phyloP scores from a whole-genome alignment of 2,113 vertebrate genomes.

The Pseudorhombus dupliciocellatus region DNA sequence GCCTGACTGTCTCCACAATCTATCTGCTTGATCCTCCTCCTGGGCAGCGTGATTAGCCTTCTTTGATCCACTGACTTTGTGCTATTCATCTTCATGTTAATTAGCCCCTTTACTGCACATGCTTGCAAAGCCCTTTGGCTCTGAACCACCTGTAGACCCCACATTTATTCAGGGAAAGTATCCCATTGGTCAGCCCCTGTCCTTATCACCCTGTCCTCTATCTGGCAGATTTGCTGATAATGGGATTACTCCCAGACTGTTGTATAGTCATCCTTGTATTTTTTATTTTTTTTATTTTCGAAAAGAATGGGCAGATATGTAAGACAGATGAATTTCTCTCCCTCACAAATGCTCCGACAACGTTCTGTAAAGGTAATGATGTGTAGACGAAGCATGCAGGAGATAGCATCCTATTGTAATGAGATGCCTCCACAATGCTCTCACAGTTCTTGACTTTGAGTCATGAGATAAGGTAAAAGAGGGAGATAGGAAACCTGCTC shows the following conservation, averaged over 20 bases:
- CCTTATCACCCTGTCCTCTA: constrained; percentile 47
- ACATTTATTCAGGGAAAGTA: constrained; percentile 61
- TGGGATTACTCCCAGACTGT: constrained; percentile 31
- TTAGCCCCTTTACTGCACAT: constrained; percentile 65
- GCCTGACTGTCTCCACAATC: constrained; percentile 31
- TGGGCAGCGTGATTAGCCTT: constrained; percentile 57
- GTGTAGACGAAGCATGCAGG: not conserved
- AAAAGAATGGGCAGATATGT: not conserved
- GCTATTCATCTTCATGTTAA: constrained; percentile 73
- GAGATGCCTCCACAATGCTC: constrained; percentile 38
- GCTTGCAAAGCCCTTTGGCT: constrained; percentile 55
- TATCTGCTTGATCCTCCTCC: constrained; percentile 47
- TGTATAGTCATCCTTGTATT: constrained; percentile 4
- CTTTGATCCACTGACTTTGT: constrained; percentile 67
- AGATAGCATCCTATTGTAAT: constrained; percentile 47
- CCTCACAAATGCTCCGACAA: not conserved
- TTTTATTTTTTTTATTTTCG: not conserved
- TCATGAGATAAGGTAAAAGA: constrained; percentile 47
- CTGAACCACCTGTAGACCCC: constrained; percentile 70
- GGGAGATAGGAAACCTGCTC: constrained; percentile 19
- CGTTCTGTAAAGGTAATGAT: not conserved
- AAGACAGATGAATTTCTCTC: constrained; percentile 10
- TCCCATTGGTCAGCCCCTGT: constrained; percentile 59
- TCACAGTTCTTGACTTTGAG: constrained; percentile 54
- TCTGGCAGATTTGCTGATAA: constrained; percentile 41